Conservation (phyloP, 2,888 invertebrate genomes). For the Agrochola macilenta region DNA sequence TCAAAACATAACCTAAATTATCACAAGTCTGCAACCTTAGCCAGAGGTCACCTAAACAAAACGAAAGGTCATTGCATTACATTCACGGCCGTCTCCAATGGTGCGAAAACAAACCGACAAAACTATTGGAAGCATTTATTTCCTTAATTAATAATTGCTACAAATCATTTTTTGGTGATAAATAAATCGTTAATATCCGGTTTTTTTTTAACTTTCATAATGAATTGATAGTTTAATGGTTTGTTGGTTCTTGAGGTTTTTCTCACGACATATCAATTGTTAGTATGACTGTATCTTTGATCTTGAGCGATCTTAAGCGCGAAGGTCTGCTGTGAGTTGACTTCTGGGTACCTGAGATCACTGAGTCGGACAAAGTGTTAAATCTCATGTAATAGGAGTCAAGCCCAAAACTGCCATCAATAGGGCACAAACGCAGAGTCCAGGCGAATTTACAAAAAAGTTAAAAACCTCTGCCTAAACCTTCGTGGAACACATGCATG, state of each 20-base stretch:
- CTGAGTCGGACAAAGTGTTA: neutral
- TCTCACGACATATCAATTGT: constrained; percentile 1
- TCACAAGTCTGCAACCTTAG: constrained; percentile 28
- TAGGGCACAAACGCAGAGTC: too few relatives aligned
- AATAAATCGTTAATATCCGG: constrained; percentile 35
- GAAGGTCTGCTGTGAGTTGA: neutral
- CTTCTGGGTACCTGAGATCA: neutral
- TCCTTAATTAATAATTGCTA: constrained; percentile 42
- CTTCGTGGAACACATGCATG: too few relatives aligned
- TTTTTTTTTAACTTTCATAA: constrained; percentile 13
- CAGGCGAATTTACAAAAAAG: too few relatives aligned
- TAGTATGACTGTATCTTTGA: neutral
- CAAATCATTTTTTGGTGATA: constrained; percentile 17
- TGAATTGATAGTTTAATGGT: neutral
- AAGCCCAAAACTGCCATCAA: too few relatives aligned
- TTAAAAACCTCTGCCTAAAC: too few relatives aligned
- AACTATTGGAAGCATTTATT: constrained; percentile 14
- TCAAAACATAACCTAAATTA: constrained; percentile 30
- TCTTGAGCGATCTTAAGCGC: neutral
- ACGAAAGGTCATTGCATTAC: constrained; percentile 56
- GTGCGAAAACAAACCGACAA: constrained; percentile 15
- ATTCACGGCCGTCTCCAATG: constrained; percentile 46
- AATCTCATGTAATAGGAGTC: too few relatives aligned
- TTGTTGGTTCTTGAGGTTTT: constrained; percentile 6
- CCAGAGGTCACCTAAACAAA: constrained; percentile 50